These are phyloP conservation scores for Dermochelys coriacea DNA, from an alignment of 2,797 vertebrate genomes.

Conservation along the genomic window DNA sequence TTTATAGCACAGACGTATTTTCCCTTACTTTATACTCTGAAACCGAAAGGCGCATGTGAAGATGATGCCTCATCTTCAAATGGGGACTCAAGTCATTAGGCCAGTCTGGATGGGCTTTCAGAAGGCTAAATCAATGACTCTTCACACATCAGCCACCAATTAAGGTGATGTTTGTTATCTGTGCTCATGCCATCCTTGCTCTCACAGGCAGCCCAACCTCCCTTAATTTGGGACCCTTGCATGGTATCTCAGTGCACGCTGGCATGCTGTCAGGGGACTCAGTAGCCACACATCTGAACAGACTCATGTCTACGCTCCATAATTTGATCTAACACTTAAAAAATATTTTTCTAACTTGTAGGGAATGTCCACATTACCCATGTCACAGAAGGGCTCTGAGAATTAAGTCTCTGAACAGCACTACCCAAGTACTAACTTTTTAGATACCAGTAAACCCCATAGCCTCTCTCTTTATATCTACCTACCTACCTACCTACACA, in stretches of 20 bases:
- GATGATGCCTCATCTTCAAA: not conserved
- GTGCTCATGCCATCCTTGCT: not conserved
- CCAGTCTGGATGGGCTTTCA: not conserved
- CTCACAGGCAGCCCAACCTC: not conserved
- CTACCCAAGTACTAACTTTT: not conserved
- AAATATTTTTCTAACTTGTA: not conserved
- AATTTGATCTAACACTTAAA: not conserved
- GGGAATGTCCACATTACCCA: not conserved
- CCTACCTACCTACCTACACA: not conserved
- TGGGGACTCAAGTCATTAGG: not conserved
- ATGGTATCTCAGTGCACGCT: not conserved
- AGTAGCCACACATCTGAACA: not conserved
- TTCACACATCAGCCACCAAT: not conserved
- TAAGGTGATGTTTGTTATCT: not conserved
- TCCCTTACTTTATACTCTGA: not conserved
- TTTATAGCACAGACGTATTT: not conserved
- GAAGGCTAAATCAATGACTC: not conserved
- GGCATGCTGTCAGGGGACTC: not conserved
- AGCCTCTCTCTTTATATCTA: not conserved
- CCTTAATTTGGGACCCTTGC: not conserved
- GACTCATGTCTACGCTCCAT: not conserved
- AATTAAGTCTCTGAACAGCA: not conserved
- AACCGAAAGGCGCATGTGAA: not conserved
- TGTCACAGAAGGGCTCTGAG: not conserved
- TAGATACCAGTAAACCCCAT: slow-evolving; percentile 12